A percentile compares a stretch with the other conserved stretches of the same genome.
phyloP scores from a whole-genome alignment of 2,888 invertebrate species.

The Apamea epomidion region DNA sequence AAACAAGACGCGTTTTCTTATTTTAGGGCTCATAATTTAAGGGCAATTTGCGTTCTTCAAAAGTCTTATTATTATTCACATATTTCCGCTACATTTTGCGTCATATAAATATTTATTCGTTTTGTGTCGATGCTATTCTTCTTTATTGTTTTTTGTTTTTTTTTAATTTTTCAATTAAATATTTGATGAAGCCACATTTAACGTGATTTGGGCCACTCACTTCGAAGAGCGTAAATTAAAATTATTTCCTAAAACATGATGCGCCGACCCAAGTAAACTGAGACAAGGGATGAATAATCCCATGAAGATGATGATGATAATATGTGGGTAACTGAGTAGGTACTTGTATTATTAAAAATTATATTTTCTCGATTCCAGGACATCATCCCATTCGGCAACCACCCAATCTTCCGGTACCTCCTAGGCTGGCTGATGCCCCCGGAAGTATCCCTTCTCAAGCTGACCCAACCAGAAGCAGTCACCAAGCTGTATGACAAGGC shows the following conservation, averaged over 20 bases:
- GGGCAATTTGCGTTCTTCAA: too few relatives aligned
- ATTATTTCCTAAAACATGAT: neutral
- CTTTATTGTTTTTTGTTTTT: too few relatives aligned
- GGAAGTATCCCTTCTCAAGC: constrained; percentile 94
- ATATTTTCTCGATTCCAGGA: constrained; percentile 87
- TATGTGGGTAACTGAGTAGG: neutral
- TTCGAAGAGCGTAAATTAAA: too few relatives aligned
- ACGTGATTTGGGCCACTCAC: too few relatives aligned
- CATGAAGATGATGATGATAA: neutral
- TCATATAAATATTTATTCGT: neutral
- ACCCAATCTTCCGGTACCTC: constrained; percentile 92
- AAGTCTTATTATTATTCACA: neutral
- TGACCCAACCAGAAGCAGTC: constrained; percentile 93
- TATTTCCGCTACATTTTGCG: neutral
- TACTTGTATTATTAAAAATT: neutral
- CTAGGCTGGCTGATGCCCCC: constrained; percentile 96
- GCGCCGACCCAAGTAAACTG: neutral
- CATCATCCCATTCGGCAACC: constrained; percentile 96
- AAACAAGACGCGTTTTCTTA: neutral
- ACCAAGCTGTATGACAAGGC: constrained; percentile 93
- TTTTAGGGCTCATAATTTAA: neutral
- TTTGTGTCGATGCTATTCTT: too few relatives aligned
- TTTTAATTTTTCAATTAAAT: too few relatives aligned
- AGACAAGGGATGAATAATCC: neutral
- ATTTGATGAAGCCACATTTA: too few relatives aligned